Evolutionary conservation across 2,888 invertebrate genomes (phyloP).

Genomic region (Deilephila elpenor): DNA sequence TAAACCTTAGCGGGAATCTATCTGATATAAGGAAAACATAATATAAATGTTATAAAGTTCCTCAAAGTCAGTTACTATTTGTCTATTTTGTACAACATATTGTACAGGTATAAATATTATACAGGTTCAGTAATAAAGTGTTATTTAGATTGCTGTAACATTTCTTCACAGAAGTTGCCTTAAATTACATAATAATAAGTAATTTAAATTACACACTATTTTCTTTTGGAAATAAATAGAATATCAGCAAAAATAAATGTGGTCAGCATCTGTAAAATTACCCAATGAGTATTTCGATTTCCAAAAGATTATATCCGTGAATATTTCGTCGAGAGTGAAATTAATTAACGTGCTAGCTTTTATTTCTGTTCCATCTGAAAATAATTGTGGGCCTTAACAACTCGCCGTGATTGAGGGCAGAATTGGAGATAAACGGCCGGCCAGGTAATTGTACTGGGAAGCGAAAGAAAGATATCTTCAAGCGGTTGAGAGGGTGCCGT

Average conservation of each 20-base stretch:
- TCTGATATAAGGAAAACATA: neutral
- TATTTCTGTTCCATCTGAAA: neutral
- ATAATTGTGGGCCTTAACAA: conserved; percentile 2
- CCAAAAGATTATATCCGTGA: neutral
- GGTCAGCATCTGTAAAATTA: too few relatives aligned
- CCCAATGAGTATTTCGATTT: neutral
- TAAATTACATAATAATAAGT: too few relatives aligned
- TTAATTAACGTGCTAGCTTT: neutral
- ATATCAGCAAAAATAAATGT: too few relatives aligned
- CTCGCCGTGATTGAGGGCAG: neutral
- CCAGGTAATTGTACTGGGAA: conserved; percentile 25
- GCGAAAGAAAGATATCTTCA: conserved; percentile 19
- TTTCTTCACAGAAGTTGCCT: too few relatives aligned
- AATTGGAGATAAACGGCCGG: conserved; percentile 18
- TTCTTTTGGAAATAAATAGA: too few relatives aligned
- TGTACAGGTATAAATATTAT: too few relatives aligned
- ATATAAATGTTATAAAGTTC: too few relatives aligned
- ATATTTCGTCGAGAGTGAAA: neutral
- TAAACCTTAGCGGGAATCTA: neutral
- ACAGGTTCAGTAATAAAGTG: too few relatives aligned
- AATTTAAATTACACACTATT: too few relatives aligned
- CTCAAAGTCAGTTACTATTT: too few relatives aligned
- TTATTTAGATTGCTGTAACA: too few relatives aligned
- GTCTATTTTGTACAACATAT: too few relatives aligned
- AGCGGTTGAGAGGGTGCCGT: conserved; percentile 2